A percentile compares a stretch with the other conserved stretches of the same genome.
phyloP scores from a whole-genome alignment of 2,113 vertebrate species.

The Phylloscopus trochilus region DNA sequence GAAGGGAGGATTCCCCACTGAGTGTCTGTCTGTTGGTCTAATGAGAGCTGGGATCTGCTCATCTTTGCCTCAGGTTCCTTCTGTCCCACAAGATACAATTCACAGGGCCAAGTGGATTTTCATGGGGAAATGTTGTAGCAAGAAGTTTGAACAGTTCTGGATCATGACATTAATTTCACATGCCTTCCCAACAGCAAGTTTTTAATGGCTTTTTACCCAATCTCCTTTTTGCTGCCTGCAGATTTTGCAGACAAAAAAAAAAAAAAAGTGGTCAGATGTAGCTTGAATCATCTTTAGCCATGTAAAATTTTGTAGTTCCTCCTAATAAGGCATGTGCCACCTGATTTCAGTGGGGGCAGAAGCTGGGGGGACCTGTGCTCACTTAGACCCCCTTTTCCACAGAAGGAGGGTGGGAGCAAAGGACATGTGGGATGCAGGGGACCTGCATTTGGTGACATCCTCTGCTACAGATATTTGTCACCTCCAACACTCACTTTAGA shows the following conservation, averaged over 20 bases:
- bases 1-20: background rate
- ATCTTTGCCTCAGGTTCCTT: background rate
- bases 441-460: background rate
- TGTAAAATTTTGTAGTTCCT: background rate
- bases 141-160: background rate
- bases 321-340: background rate
- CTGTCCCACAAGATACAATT: conserved; percentile 4
- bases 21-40: background rate
- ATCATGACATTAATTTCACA: background rate
- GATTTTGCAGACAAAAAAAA: background rate
- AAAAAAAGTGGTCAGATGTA: background rate
- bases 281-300: background rate
- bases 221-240: background rate
- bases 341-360: background rate
- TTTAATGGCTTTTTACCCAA: background rate
- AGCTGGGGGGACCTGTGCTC: background rate
- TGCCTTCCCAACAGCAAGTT: background rate
- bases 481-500: background rate
- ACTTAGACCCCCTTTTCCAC: background rate
- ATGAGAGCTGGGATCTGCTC: background rate
- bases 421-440: background rate
- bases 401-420: background rate
- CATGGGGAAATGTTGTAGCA: background rate
- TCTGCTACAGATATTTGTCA: background rate
- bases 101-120: background rate